These are phyloP conservation scores for Phenganax stokvisi DNA, from an alignment of 92 coral and sea anemone genomes.

Conservation along the genomic window DNA sequence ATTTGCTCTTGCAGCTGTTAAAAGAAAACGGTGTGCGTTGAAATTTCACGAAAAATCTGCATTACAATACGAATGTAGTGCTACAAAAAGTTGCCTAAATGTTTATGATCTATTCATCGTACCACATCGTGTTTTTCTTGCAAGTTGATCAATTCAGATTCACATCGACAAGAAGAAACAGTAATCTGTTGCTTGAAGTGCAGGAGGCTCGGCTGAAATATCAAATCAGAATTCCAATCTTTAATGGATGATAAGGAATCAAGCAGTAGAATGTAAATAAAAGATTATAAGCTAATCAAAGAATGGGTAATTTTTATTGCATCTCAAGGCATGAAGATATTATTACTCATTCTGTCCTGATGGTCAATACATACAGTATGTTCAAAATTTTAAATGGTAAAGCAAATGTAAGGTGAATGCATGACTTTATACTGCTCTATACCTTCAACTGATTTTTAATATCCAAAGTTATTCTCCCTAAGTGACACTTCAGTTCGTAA, in stretches of 20 bases:
- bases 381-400: neutral
- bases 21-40: neutral
- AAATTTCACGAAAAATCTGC: neutral
- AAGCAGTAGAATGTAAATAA: too few species aligned
- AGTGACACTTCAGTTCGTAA: conserved; percentile 72
- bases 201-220: conserved; percentile 57
- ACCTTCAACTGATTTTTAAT: conserved; percentile 24
- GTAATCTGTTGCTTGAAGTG: conserved; percentile 67
- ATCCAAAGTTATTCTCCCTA: conserved; percentile 29
- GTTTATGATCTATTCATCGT: neutral
- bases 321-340: neutral
- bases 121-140: conserved; percentile 88
- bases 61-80: too few species aligned
- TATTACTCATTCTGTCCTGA: neutral
- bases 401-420: neutral
- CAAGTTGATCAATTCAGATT: conserved; percentile 72
- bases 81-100: too few species aligned
- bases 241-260: neutral
- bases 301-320: neutral
- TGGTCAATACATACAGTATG: neutral
- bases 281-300: neutral
- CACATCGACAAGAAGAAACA: conserved; percentile 60
- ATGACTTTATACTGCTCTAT: neutral
- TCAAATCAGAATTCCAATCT: neutral
- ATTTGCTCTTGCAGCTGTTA: conserved; percentile 69